Conservation (phyloP, 2,888 invertebrate genomes). For the Drosophila subquinaria region DNA sequence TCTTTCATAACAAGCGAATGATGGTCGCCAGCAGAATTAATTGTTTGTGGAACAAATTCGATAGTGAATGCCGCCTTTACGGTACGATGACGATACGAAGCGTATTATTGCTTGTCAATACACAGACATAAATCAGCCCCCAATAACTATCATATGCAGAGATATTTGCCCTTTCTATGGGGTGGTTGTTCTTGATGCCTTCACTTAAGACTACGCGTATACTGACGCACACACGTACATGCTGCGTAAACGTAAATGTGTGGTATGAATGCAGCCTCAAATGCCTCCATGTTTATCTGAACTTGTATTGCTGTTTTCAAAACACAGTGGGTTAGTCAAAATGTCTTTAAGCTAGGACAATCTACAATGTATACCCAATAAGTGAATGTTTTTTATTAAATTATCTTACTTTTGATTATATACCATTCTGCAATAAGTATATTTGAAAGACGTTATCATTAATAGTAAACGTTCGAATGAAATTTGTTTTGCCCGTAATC, state of each 20-base stretch:
- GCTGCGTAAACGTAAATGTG: slow-evolving; percentile 4
- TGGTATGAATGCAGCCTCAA: slow-evolving; percentile 39
- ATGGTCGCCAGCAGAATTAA: too few relatives aligned
- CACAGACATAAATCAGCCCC: slow-evolving; percentile 55
- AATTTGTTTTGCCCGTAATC: background rate
- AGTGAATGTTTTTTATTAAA: background rate
- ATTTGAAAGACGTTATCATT: background rate
- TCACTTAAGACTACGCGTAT: slow-evolving; percentile 17
- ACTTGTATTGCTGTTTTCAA: slow-evolving; percentile 36
- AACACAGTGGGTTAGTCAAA: slow-evolving; percentile 38
- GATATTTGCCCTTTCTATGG: slow-evolving; percentile 32
- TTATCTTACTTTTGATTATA: background rate
- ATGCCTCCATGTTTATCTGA: slow-evolving; percentile 46
- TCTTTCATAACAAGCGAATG: background rate
- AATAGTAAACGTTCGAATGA: background rate
- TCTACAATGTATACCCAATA: background rate
- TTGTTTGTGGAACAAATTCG: background rate
- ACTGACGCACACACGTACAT: slow-evolving; percentile 15
- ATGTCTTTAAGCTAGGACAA: background rate
- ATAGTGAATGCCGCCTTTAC: background rate
- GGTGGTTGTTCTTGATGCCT: slow-evolving; percentile 45
- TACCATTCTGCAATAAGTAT: background rate
- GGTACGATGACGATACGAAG: background rate
- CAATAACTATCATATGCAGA: slow-evolving; percentile 16
- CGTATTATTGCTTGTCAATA: slow-evolving; percentile 14